A percentile compares a stretch with the other conserved stretches of the same genome.
phyloP scores from a whole-genome alignment of 2,113 vertebrate species.

The Opisthocomus hoazin region DNA sequence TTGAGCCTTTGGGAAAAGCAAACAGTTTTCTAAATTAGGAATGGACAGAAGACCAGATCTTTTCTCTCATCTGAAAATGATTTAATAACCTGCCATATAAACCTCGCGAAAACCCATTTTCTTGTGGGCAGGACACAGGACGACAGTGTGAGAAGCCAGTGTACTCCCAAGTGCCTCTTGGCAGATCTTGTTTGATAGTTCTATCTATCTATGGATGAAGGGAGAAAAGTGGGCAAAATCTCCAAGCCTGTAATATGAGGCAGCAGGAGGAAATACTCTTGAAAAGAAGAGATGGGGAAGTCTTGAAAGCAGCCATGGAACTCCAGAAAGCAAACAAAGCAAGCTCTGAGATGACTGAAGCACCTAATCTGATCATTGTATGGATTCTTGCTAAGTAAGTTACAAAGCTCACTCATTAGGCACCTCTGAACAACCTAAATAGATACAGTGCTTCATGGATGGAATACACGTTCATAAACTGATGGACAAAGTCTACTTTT shows the following conservation, averaged over 20 bases:
- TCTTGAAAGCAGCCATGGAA: background rate
- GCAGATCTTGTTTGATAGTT: background rate
- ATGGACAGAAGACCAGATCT: background rate
- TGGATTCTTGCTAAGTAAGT: background rate
- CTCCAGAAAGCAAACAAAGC: background rate
- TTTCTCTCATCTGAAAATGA: background rate
- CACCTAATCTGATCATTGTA: background rate
- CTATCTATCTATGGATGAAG: background rate
- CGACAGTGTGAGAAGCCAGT: background rate
- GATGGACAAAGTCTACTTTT: background rate
- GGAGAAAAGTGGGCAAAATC: background rate
- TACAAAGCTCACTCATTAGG: background rate
- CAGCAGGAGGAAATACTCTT: background rate
- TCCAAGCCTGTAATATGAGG: background rate
- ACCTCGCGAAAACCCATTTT: background rate
- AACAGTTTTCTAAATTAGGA: background rate
- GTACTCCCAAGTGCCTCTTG: background rate
- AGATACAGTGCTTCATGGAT: background rate
- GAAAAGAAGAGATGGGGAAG: background rate
- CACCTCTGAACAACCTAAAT: background rate
- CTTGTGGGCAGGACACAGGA: background rate
- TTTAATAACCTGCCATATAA: background rate
- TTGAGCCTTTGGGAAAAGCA: background rate
- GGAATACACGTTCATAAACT: background rate
- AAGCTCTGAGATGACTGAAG: background rate